These are phyloP conservation scores for Tetragnatha montana DNA, from an alignment of 2,888 invertebrate genomes.

Conservation along the genomic window DNA sequence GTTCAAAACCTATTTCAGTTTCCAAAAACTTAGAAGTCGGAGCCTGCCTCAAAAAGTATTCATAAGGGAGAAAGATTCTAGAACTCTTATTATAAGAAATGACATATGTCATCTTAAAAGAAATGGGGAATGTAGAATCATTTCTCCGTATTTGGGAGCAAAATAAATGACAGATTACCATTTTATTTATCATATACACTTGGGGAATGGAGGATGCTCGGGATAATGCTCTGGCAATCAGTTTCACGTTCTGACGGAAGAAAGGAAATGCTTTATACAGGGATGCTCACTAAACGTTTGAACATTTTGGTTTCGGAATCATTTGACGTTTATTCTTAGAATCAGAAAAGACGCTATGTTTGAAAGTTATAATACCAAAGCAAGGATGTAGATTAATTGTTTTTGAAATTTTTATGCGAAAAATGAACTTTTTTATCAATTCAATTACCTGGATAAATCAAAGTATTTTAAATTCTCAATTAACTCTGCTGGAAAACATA, in stretches of 20 bases:
- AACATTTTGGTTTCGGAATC: no score
- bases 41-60: background rate
- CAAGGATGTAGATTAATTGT: no score
- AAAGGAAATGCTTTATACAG: no score
- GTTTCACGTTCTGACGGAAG: background rate
- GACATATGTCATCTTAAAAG: constrained; percentile 38
- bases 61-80: background rate
- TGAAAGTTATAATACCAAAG: no score
- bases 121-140: constrained; percentile 31
- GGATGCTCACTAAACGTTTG: no score
- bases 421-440: no score
- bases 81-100: constrained; percentile 8
- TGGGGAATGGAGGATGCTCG: background rate
- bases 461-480: no score
- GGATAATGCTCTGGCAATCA: background rate
- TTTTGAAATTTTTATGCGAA: no score
- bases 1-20: background rate
- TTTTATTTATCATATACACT: background rate
- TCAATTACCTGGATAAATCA: no score
- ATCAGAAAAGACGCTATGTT: no score
- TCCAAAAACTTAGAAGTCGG: background rate
- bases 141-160: constrained; percentile 32
- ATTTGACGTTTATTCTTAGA: no score
- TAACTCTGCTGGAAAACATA: no score
- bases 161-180: background rate